A percentile compares a stretch with the other conserved stretches of the same genome.
Conservation (phyloP, 2,888 invertebrate species). For the Zonitis immaculata region DNA sequence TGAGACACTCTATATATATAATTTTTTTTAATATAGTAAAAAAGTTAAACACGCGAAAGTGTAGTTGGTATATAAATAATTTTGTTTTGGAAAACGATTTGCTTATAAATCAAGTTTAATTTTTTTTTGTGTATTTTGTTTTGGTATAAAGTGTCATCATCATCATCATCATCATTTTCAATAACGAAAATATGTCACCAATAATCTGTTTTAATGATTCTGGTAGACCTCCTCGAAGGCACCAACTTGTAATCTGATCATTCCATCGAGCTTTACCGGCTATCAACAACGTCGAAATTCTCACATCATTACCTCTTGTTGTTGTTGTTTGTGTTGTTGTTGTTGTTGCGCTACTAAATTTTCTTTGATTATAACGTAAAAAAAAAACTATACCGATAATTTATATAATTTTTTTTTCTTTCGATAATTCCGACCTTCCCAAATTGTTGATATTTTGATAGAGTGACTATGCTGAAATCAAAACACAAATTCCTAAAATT, state of each 20-base stretch:
- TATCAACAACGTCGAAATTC: constrained; percentile 5
- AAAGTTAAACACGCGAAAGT: constrained; percentile 18
- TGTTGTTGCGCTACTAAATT: background rate
- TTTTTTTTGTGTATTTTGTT: no score
- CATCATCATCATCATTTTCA: background rate
- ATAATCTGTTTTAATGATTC: background rate
- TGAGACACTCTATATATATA: no score
- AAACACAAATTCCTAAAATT: background rate
- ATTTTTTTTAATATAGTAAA: no score
- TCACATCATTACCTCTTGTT: constrained; percentile 7
- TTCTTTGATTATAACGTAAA: background rate
- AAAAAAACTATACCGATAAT: no score
- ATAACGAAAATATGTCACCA: background rate
- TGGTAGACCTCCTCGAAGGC: constrained; percentile 13
- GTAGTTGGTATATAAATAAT: no score
- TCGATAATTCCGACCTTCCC: no score
- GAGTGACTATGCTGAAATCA: background rate
- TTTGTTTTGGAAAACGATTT: no score
- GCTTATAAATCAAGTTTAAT: no score
- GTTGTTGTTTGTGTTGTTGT: background rate
- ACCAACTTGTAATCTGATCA: constrained; percentile 12
- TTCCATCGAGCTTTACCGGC: constrained; percentile 17
- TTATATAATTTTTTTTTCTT: no score
- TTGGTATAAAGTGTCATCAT: no score
- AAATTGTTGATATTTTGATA: no score